phyloP scores from a whole-genome alignment of 2,888 invertebrate genomes.

The Chloroclystis v-ata region DNA sequence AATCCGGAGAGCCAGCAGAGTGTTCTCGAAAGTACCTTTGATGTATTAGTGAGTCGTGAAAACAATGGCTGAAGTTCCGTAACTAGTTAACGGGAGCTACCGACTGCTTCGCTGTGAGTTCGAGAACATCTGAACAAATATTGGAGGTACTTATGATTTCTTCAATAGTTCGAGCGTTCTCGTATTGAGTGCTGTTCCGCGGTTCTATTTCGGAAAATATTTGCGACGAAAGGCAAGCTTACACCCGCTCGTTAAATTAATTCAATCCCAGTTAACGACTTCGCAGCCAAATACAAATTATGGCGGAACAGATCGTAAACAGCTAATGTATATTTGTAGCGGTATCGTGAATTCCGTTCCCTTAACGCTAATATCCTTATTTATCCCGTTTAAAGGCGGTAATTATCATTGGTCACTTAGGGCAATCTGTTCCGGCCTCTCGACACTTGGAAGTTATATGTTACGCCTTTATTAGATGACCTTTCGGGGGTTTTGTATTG shows the following conservation, averaged over 20 bases:
- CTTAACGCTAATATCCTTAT: constrained; percentile 32
- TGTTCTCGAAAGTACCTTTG: constrained; percentile 26
- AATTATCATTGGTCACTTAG: constrained; percentile 26
- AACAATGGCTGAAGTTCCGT: constrained; percentile 30
- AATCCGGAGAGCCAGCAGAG: constrained; percentile 21
- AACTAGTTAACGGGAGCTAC: constrained; percentile 37
- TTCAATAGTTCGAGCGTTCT: constrained; percentile 36
- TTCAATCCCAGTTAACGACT: constrained; percentile 35
- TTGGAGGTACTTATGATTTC: constrained; percentile 38
- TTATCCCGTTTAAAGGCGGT: constrained; percentile 30
- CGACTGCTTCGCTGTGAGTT: constrained; percentile 34
- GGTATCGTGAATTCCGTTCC: constrained; percentile 29
- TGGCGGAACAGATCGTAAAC: constrained; percentile 34
- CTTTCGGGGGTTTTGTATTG: constrained; percentile 5
- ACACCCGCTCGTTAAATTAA: constrained; percentile 30
- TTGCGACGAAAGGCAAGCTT: constrained; percentile 24
- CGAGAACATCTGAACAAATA: constrained; percentile 44
- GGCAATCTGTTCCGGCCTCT: constrained; percentile 17
- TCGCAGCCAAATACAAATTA: constrained; percentile 33
- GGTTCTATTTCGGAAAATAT: constrained; percentile 27
- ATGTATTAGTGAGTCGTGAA: constrained; percentile 31
- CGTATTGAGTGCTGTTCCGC: constrained; percentile 30
- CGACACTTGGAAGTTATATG: constrained; percentile 18
- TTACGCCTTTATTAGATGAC: constrained; percentile 15
- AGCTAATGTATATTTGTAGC: constrained; percentile 34